Percentiles rank a stretch among this genome's conserved stretches.
These are phyloP conservation scores for Malurus melanocephalus DNA, from an alignment of 2,113 vertebrate genomes.

Conservation along the genomic window DNA sequence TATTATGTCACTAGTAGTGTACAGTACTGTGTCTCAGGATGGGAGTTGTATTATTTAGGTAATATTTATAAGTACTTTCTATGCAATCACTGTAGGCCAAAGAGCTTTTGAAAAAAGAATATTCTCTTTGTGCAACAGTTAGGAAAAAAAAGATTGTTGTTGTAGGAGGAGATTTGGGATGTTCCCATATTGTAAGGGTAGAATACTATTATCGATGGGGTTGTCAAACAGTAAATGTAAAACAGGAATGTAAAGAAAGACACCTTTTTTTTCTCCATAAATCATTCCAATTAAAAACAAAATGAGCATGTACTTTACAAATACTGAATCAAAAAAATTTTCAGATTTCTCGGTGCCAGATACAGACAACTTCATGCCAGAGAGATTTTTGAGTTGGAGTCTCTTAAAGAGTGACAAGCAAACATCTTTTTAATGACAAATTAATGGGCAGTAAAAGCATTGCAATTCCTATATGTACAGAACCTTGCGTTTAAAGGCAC, in stretches of 20 bases:
- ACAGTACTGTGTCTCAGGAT: neutral
- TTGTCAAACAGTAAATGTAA: neutral
- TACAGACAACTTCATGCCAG: neutral
- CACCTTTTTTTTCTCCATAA: neutral
- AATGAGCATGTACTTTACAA: neutral
- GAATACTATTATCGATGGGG: neutral
- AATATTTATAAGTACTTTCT: neutral
- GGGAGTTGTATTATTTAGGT: neutral
- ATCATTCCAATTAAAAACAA: neutral
- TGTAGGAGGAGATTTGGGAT: neutral
- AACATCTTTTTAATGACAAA: constrained; percentile 71
- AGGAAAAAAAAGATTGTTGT: neutral
- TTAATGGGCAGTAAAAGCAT: constrained; percentile 69
- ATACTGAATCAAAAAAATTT: neutral
- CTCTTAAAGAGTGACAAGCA: constrained; percentile 66
- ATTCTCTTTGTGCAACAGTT: neutral
- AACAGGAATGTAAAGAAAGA: neutral
- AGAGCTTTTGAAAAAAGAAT: neutral
- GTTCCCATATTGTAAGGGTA: neutral
- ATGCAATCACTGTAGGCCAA: neutral
- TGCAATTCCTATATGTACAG: constrained; percentile 63
- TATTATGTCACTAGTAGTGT: neutral
- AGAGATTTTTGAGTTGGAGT: constrained; percentile 43
- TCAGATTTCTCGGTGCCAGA: constrained; percentile 9
- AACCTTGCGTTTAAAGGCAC: constrained; percentile 61